Evolutionary conservation across 2,797 vertebrate genomes (phyloP), one percentile per base, ranked within the genome.

Genomic region (Okamejei kenojei): DNA sequence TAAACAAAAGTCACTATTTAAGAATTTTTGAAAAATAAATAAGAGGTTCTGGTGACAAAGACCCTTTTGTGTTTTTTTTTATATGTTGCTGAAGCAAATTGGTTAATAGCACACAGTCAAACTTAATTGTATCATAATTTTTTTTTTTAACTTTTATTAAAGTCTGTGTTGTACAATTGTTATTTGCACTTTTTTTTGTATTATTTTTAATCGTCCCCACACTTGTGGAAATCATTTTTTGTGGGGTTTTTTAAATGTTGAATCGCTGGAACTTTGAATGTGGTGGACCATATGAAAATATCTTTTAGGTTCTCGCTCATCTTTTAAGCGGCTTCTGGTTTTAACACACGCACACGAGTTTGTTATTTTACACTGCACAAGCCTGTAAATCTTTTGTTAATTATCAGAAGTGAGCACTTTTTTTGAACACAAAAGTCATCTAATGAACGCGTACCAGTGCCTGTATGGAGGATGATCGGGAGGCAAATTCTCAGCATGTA

Each of bases 21-120:
- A 88, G 84, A 65, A 88, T 88, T 88, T 32, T 19, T n/a, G 63
- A 23, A 88, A 88, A 19, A 88, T 65, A 65, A 88, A 88, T 61
- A 88, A 68, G 35, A 88, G 61, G 32, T 88, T 68, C 84, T 88
- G 63, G 32, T 88, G 84, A 88, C 61, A 82, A 29, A 29, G 54
- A 82, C 19, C n/a, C 38, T 65, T 35, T 54, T 54, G 45, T 86
- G 61, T 65, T 23, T 23, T 84, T 38, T 79, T 79, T 35, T 3
- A 86, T 68, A 35, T 88, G n/a, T 35, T 88, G 63, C 61, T 68
- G 61, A 88, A 68, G n/a, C 9, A 32, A 68, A 35, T n/a, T 29
- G 32, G 63, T 68, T 65, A 32, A 32, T 35, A 7, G 61, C 17
- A 88, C 84, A 35, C 63, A 23, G 2, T 63, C 84, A 88, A 32